phyloP scores from a whole-genome alignment of 30 jellyfish, hydroid and myxozoan species.

The Cassiopea xamachana region DNA sequence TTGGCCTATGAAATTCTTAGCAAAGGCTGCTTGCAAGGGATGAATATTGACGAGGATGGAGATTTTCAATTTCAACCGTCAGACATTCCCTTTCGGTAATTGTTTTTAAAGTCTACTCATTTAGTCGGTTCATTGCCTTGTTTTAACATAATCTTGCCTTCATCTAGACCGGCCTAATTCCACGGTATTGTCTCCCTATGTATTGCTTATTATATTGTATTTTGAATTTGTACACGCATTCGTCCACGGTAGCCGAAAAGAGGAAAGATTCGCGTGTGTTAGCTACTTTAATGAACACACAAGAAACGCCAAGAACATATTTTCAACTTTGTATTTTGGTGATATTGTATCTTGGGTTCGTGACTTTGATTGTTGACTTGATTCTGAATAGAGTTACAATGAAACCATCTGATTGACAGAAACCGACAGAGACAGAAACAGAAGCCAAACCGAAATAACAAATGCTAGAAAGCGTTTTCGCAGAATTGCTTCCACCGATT shows the following conservation, averaged over 20 bases:
- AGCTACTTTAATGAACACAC: too few species aligned
- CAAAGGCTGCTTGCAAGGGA: background rate
- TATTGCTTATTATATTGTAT: background rate
- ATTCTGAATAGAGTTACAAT: too few species aligned
- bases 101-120: background rate
- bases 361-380: too few species aligned
- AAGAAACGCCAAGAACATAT: too few species aligned
- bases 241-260: too few species aligned
- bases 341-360: too few species aligned
- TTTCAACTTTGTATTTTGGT: too few species aligned
- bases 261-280: too few species aligned
- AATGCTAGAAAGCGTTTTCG: background rate
- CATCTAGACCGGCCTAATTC: background rate
- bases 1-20: background rate
- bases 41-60: background rate
- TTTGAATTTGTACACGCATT: background rate
- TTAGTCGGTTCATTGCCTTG: background rate
- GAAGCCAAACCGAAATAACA: background rate
- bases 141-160: background rate
- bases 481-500: background rate
- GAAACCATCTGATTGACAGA: too few species aligned
- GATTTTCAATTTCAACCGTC: conserved; percentile 1
- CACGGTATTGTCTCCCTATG: background rate
- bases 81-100: background rate
- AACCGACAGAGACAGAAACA: background rate